Base-by-base conservation (phyloP, 2,888 invertebrate genomes). In the Sarcophaga variegata region DNA sequence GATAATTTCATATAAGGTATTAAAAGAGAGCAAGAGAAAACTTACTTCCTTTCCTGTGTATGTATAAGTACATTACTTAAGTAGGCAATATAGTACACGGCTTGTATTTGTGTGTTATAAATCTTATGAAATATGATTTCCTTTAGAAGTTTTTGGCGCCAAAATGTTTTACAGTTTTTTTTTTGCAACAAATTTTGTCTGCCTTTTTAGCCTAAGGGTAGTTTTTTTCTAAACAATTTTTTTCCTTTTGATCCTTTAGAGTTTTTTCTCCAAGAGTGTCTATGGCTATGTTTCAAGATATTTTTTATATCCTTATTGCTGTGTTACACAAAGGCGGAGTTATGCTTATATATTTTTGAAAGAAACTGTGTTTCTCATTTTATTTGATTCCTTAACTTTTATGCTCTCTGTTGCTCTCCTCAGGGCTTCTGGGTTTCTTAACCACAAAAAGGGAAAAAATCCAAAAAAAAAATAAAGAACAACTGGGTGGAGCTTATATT, bases 91-190 rank as follows among this genome's bases (percentile, higher is more conserved):
- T 22, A 37, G 37, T 37, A 37, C 20, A 17, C 27, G 47, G n/a
- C 47, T 37, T 64, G 78, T 70, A 63, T 79, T 49, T 62, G 14
- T 22, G n/a, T 70, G 37, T 10, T 27, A 72, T 71, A 80, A 72
- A 60, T 70, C 22, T 37, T 59, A 70, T 45, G 12, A 85, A 77
- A 81, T 71, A 77, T 76, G 63, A 62, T 66, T 69, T 77, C 72
- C 72, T 81, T 67, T 66, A 72, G 37, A 79, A 76, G 67, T 59
- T 81, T 89, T 89, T 88, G 89, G 89, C 89, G 89, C 88, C 88
- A 89, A 89, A 81, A 14, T 54, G 14, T 54, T 54, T 12, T 14
- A 14, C 14, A 4, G 0, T 49, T 77, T n/a, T 81, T 83, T 11
- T 49, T 49, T 49, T 54, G 11, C 75, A 76, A 54, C 25, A 22